These are phyloP conservation scores for Mimachlamys varia DNA, from an alignment of 2,888 invertebrate species.

Conservation along the genomic window DNA sequence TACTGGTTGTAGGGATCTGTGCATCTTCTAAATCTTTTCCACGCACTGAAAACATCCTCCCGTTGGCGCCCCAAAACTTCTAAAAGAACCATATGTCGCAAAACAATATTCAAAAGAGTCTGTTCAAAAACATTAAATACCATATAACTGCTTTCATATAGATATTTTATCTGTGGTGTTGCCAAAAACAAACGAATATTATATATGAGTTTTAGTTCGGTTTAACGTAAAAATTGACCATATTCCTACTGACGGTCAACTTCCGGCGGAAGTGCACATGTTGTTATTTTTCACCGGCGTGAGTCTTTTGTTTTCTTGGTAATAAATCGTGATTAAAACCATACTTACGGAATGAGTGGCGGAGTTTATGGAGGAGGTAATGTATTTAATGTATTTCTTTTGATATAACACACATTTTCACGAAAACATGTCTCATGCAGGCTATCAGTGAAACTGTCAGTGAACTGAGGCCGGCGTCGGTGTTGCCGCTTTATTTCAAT, in stretches of 20 bases:
- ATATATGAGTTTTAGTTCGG: no score
- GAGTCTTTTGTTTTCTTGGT: not conserved
- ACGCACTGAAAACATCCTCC: not conserved
- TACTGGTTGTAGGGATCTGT: not conserved
- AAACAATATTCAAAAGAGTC: not conserved
- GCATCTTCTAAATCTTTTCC: not conserved
- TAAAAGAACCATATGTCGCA: not conserved
- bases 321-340: not conserved
- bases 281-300: slow-evolving; percentile 16
- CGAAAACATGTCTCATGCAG: not conserved
- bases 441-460: no score
- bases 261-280: slow-evolving; percentile 36
- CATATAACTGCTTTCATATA: not conserved
- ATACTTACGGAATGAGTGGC: slow-evolving; percentile 62
- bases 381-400: not conserved
- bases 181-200: no score
- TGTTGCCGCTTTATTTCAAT: slow-evolving; percentile 18
- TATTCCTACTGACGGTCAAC: not conserved
- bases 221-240: no score
- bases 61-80: not conserved
- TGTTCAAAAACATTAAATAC: not conserved
- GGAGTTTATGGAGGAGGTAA: slow-evolving; percentile 71
- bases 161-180: no score
- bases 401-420: not conserved
- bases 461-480: no score